Conservation (phyloP, 2,113 vertebrate genomes). For the Prunella himalayana region DNA sequence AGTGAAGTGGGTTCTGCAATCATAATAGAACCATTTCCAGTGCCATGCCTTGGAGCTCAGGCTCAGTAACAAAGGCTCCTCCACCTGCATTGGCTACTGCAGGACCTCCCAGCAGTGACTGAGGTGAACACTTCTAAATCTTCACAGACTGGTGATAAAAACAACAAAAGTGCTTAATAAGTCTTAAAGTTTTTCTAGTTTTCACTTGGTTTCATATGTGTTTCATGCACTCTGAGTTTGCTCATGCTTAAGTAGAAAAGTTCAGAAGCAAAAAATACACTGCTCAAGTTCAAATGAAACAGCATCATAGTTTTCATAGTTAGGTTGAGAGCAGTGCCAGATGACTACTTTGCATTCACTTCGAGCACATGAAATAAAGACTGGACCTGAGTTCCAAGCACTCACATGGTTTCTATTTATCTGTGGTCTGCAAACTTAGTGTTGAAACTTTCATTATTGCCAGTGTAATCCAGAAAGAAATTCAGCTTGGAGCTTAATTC, state of each 20-base stretch:
- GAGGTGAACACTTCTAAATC: neutral
- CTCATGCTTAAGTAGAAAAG: neutral
- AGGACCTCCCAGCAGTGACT: neutral
- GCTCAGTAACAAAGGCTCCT: neutral
- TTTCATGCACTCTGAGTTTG: neutral
- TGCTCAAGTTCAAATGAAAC: neutral
- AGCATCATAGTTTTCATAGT: neutral
- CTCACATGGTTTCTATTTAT: neutral
- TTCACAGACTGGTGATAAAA: neutral
- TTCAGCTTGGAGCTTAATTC: neutral
- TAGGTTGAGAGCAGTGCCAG: neutral
- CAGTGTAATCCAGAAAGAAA: neutral
- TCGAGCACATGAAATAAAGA: neutral
- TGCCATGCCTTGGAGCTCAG: accelerated
- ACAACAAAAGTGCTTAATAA: neutral
- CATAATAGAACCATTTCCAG: neutral
- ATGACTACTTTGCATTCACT: neutral
- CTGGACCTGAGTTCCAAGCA: neutral
- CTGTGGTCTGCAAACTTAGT: neutral
- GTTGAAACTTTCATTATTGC: neutral
- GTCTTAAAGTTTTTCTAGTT: neutral
- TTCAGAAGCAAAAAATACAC: neutral
- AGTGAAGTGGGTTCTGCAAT: neutral
- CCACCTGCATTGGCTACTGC: neutral
- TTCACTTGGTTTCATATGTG: accelerated